These are phyloP conservation scores for Strongylocentrotus purpuratus DNA, from an alignment of 35 echinoderm and acorn worm species.

Conservation along the genomic window DNA sequence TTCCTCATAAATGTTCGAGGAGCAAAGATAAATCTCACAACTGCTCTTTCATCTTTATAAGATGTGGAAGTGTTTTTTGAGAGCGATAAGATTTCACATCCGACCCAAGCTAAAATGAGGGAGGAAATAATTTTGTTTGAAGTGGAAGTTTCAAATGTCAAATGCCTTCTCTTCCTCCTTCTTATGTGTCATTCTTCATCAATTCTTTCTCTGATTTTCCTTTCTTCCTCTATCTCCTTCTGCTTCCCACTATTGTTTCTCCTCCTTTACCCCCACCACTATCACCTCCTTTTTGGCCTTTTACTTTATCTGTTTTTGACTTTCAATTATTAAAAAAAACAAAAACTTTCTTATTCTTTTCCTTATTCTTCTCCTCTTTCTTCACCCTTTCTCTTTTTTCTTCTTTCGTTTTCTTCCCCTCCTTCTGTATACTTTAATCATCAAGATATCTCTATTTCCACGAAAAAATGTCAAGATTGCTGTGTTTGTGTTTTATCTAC, in stretches of 20 bases:
- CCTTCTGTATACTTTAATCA: too few species aligned
- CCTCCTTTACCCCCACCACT: too few species aligned
- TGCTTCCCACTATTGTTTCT: background rate
- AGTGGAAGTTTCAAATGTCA: background rate
- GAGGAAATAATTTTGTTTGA: background rate
- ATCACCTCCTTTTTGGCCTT: background rate
- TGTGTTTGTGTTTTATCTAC: too few species aligned
- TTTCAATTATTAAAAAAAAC: too few species aligned
- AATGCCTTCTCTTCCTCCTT: background rate
- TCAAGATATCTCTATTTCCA: too few species aligned
- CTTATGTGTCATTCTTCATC: background rate
- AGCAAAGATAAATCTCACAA: background rate
- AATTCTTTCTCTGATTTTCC: background rate
- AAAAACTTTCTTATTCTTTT: too few species aligned
- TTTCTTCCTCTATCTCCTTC: background rate
- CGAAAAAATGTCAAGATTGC: too few species aligned
- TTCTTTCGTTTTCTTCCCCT: background rate
- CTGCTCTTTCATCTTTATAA: background rate
- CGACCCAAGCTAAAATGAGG: background rate
- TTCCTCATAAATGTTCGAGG: background rate
- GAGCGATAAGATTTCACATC: background rate
- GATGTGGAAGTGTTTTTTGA: constrained; percentile 2
- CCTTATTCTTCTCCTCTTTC: background rate
- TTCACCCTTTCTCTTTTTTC: background rate
- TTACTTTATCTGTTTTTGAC: too few species aligned